These are phyloP conservation scores for Himalopsyche anomala DNA, from an alignment of 2,888 invertebrate species.

Conservation along the genomic window DNA sequence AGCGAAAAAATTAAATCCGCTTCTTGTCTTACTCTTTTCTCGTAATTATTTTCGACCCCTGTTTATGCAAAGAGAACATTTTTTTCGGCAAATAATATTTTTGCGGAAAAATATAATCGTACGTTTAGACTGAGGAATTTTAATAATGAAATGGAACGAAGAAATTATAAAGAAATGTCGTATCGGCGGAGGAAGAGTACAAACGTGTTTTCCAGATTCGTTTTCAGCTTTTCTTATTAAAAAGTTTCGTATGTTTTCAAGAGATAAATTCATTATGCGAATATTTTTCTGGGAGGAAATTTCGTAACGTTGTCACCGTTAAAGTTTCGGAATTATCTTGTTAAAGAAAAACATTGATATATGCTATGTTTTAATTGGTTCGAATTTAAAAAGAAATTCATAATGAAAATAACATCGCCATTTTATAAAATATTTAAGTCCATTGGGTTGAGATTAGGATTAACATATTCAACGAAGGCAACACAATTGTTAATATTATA, in stretches of 20 bases:
- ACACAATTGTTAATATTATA: too few relatives aligned
- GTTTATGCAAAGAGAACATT: constrained; percentile 31
- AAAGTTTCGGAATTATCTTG: background rate
- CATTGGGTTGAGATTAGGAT: too few relatives aligned
- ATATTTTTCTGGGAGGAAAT: background rate
- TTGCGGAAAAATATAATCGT: constrained; percentile 35
- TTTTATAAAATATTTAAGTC: too few relatives aligned
- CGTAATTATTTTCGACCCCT: constrained; percentile 40
- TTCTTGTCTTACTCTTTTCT: background rate
- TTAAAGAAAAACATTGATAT: background rate
- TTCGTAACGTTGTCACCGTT: constrained; percentile 17
- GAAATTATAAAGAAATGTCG: constrained; percentile 35
- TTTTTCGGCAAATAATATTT: constrained; percentile 31
- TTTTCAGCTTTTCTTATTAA: constrained; percentile 38
- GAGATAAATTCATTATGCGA: constrained; percentile 41
- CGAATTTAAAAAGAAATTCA: too few relatives aligned
- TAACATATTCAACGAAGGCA: too few relatives aligned
- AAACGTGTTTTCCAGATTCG: constrained; percentile 25
- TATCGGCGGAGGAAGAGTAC: constrained; percentile 22
- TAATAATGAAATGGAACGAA: constrained; percentile 35
- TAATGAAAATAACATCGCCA: too few relatives aligned
- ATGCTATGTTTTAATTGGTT: background rate
- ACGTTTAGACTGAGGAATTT: constrained; percentile 37
- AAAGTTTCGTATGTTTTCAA: constrained; percentile 33
- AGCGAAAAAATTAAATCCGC: constrained; percentile 27